A percentile compares a stretch with the other conserved stretches of the same genome.
phyloP scores from a whole-genome alignment of 1,140 invertebrate genomes.

The Holcopasites calliopsidis region DNA sequence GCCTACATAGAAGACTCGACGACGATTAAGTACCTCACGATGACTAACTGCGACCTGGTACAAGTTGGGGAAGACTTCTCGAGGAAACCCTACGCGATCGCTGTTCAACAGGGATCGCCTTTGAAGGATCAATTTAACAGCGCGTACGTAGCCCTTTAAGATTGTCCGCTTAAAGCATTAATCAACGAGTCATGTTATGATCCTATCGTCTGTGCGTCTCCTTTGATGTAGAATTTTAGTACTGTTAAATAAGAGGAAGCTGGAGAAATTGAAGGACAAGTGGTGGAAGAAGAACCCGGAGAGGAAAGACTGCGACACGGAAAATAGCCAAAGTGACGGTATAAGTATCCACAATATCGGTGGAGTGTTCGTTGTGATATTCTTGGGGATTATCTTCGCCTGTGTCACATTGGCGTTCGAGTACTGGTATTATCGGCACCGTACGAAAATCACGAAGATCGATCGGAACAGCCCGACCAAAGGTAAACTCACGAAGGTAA shows the following conservation, averaged over 20 bases:
- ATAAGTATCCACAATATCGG: slow-evolving; percentile 99
- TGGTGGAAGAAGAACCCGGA: slow-evolving; percentile 96
- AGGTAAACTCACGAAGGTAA: slow-evolving; percentile 41
- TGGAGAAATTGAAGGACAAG: slow-evolving; percentile 96
- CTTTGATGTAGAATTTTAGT: slow-evolving; percentile 85
- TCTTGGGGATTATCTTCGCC: slow-evolving; percentile 94
- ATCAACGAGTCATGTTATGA: not conserved
- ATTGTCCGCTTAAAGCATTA: not conserved
- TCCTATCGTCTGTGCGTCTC: not conserved
- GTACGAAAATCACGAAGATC: slow-evolving; percentile 65
- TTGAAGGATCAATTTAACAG: slow-evolving; percentile 95
- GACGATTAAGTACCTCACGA: slow-evolving; percentile 90
- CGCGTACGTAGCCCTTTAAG: slow-evolving; percentile 83
- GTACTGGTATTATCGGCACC: slow-evolving; percentile 95
- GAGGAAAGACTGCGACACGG: slow-evolving; percentile 89
- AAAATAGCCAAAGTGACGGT: slow-evolving; percentile 95
- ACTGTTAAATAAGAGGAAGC: slow-evolving; percentile 92
- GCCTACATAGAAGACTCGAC: slow-evolving; percentile 97
- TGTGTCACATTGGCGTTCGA: slow-evolving; percentile 95
- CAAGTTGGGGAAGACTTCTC: slow-evolving; percentile 97
- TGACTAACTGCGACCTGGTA: slow-evolving; percentile 95
- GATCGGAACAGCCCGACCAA: slow-evolving; percentile 37
- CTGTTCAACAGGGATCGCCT: slow-evolving; percentile 96
- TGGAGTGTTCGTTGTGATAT: slow-evolving; percentile 98
- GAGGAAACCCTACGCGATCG: slow-evolving; percentile 96